Evolutionary conservation across 2,888 invertebrate genomes (phyloP).

Genomic region (Salpingus planirostris): DNA sequence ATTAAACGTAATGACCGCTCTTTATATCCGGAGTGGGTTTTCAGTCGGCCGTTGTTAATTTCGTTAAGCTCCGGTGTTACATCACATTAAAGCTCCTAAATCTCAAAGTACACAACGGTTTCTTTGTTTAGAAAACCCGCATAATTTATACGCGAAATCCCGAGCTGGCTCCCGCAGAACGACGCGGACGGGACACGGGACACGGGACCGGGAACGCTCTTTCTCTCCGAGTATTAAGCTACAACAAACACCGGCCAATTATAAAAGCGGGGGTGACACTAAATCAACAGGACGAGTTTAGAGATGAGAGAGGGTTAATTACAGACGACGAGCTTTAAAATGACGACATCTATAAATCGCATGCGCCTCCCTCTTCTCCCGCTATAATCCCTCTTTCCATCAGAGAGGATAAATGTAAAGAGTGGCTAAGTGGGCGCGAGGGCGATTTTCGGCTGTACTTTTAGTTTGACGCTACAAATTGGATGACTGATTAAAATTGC

Average conservation of each 20-base stretch:
- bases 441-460: too few species aligned
- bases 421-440: too few species aligned
- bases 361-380: too few species aligned
- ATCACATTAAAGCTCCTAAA: slow-evolving; percentile 15
- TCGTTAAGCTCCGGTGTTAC: slow-evolving; percentile 11
- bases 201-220: too few species aligned
- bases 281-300: slow-evolving; percentile 19
- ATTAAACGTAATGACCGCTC: too few species aligned
- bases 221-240: slow-evolving; percentile 6
- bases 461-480: too few species aligned
- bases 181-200: too few species aligned
- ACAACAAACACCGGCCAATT: slow-evolving; percentile 21
- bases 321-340: slow-evolving; percentile 7
- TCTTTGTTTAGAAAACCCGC: slow-evolving; percentile 24
- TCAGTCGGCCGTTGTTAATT: slow-evolving; percentile 11
- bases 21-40: slow-evolving; percentile 3
- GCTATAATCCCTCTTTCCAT: too few species aligned
- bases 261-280: slow-evolving; percentile 18
- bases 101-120: slow-evolving; percentile 21
- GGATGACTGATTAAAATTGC: too few species aligned
- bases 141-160: slow-evolving; percentile 20
- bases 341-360: slow-evolving; percentile 17
- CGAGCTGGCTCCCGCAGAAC: slow-evolving; percentile 18
- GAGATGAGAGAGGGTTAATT: slow-evolving; percentile 18
- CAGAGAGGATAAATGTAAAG: too few species aligned